Evolutionary conservation across 2,797 vertebrate species (phyloP).

Genomic region (Mormyrops boulengeri): DNA sequence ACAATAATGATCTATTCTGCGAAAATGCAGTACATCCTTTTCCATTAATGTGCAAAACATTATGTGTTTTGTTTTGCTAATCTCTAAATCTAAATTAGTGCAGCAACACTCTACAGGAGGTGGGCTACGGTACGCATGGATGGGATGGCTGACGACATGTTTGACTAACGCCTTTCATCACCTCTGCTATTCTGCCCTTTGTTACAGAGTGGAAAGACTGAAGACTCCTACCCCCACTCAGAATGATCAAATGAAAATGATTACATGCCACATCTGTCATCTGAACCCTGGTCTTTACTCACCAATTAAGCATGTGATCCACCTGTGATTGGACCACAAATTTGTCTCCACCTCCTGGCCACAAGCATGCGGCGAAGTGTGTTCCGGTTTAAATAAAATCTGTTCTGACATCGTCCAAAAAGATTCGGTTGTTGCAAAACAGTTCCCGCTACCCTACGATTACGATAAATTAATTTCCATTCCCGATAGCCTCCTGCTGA

Average conservation of each 20-base stretch:
- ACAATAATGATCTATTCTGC: background rate
- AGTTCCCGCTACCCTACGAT: background rate
- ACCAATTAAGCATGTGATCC: background rate
- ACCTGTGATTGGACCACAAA: background rate
- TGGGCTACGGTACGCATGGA: slow-evolving; percentile 30
- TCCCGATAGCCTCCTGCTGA: background rate
- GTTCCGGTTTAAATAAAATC: background rate
- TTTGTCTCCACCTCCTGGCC: background rate
- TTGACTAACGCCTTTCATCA: slow-evolving; percentile 34
- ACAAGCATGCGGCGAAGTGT: background rate
- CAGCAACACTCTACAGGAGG: slow-evolving; percentile 24
- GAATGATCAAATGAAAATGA: background rate
- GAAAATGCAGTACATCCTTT: background rate
- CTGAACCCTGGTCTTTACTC: background rate
- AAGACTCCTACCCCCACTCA: background rate
- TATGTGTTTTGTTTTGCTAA: background rate
- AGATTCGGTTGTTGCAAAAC: background rate
- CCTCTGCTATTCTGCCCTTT: background rate
- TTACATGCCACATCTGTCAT: background rate
- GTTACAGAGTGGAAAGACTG: background rate
- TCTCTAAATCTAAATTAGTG: background rate
- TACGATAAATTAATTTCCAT: background rate
- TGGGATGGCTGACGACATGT: slow-evolving; percentile 28
- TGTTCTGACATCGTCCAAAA: background rate
- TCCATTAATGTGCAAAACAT: background rate